Percentiles rank a stretch among this genome's conserved stretches.
phyloP scores from a whole-genome alignment of 2,888 invertebrate species.

The Physocephala rufipes region DNA sequence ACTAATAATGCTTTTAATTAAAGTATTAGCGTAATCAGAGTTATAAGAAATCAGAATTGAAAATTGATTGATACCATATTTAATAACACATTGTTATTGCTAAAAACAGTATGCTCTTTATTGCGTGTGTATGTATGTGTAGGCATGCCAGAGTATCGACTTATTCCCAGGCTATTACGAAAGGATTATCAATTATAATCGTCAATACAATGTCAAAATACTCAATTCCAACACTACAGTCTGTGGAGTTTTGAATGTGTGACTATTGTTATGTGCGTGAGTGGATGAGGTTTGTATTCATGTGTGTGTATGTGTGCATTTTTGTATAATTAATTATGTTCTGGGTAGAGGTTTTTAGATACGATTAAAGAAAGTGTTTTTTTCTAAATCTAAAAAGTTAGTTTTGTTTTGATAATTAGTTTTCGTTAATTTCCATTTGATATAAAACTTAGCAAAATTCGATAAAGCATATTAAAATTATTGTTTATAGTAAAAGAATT shows the following conservation, averaged over 20 bases:
- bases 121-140: neutral
- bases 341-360: no score
- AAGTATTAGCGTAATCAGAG: neutral
- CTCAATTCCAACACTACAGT: no score
- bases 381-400: no score
- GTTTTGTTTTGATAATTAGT: no score
- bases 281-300: slow-evolving; percentile 11
- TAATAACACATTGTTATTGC: slow-evolving; percentile 6
- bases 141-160: no score
- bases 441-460: no score
- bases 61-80: slow-evolving; percentile 3
- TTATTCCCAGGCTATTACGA: no score
- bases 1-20: slow-evolving; percentile 14
- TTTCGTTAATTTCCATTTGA: no score
- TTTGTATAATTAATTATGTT: slow-evolving; percentile 19
- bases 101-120: neutral
- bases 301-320: slow-evolving; percentile 36
- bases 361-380: no score
- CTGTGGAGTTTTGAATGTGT: neutral
- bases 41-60: slow-evolving; percentile 13
- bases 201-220: no score
- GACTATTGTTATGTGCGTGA: slow-evolving; percentile 23
- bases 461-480: neutral
- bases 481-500: slow-evolving; percentile 4
- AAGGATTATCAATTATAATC: no score